Percentiles rank a stretch among this genome's conserved stretches.
Conservation (phyloP, 1,140 invertebrate genomes). For the Drosophila cardini region DNA sequence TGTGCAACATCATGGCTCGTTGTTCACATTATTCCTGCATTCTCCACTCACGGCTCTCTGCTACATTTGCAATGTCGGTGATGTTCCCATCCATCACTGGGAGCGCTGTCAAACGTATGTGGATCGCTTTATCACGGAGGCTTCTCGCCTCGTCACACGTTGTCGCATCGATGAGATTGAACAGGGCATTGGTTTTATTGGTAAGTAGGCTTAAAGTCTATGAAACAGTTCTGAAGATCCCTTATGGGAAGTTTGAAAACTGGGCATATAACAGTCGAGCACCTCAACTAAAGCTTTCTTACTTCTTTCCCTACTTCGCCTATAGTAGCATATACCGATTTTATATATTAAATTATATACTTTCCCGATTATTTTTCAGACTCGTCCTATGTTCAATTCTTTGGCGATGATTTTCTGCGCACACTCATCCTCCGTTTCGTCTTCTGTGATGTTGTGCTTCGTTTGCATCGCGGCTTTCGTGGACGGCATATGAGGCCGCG, state of each 20-base stretch:
- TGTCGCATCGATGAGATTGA: conserved; percentile 92
- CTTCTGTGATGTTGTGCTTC: conserved; percentile 95
- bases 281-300: too few relatives aligned
- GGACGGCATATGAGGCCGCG: conserved; percentile 93
- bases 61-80: conserved; percentile 95
- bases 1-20: conserved; percentile 94
- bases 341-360: background rate
- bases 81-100: conserved; percentile 94
- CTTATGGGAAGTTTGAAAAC: too few relatives aligned
- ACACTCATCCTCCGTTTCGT: conserved; percentile 94
- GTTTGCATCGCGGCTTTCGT: conserved; percentile 92
- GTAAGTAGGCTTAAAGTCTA: conserved; percentile 32
- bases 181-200: conserved; percentile 84
- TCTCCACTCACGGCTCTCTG: conserved; percentile 97
- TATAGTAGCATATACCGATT: too few relatives aligned
- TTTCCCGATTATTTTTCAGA: conserved; percentile 87
- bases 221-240: too few relatives aligned
- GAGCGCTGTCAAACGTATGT: conserved; percentile 95
- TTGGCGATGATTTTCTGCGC: conserved; percentile 97
- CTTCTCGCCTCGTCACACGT: conserved; percentile 92
- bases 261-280: too few relatives aligned
- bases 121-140: conserved; percentile 95
- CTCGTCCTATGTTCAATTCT: conserved; percentile 93
- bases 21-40: conserved; percentile 98
- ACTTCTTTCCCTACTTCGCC: too few relatives aligned